Conservation (phyloP, 2,797 vertebrate genomes). For the Dermochelys coriacea region DNA sequence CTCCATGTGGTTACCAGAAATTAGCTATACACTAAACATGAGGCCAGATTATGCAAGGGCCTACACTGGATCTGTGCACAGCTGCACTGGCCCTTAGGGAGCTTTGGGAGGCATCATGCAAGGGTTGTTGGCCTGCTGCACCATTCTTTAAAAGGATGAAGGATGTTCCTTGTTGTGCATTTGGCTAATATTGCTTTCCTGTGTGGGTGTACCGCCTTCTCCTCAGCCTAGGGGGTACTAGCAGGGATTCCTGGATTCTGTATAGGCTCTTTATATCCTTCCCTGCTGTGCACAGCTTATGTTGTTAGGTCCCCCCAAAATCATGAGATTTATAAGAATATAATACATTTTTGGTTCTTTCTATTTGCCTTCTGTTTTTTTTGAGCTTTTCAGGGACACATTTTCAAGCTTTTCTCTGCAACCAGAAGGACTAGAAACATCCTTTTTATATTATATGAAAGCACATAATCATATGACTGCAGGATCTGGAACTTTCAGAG, state of each 20-base stretch:
- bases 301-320: background rate
- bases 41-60: background rate
- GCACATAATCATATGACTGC: fast-evolving
- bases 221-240: fast-evolving
- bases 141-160: background rate
- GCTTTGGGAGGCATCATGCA: background rate
- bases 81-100: background rate
- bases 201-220: background rate
- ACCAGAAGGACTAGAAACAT: background rate
- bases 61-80: background rate
- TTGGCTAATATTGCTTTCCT: background rate
- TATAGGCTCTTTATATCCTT: background rate
- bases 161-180: background rate
- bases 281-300: background rate
- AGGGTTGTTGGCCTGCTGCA: background rate
- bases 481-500: background rate
- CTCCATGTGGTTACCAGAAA: fast-evolving
- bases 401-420: background rate
- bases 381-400: background rate
- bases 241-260: background rate
- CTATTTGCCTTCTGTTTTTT: background rate
- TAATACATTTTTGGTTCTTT: fast-evolving
- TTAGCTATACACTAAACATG: fast-evolving
- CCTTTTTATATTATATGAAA: background rate
- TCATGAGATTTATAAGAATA: background rate